A percentile compares a stretch with the other conserved stretches of the same genome.
Evolutionary conservation across 2,888 invertebrate genomes (phyloP).

Genomic region (Mimas tiliae): DNA sequence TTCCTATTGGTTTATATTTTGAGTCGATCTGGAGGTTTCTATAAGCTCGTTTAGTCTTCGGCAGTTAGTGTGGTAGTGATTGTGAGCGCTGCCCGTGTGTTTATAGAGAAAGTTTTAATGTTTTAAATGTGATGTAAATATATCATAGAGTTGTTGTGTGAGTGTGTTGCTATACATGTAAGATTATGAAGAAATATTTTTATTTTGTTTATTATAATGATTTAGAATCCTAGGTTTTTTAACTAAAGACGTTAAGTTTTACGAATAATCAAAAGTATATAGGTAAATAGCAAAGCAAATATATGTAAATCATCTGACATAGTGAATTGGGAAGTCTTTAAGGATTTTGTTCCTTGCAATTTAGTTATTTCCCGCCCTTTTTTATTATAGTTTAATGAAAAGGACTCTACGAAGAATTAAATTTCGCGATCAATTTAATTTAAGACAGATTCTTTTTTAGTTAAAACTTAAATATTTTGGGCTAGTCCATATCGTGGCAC

Average conservation of each 20-base stretch:
- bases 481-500: too few species aligned
- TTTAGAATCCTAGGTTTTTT: background rate
- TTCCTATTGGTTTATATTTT: too few species aligned
- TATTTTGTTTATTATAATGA: constrained; percentile 5
- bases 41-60: too few species aligned
- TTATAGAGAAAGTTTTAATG: constrained; percentile 14
- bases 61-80: background rate
- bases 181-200: background rate
- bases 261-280: background rate
- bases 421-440: too few species aligned
- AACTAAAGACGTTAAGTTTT: background rate
- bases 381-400: too few species aligned
- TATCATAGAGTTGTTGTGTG: background rate
- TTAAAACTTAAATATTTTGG: too few species aligned
- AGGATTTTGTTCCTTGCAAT: too few species aligned
- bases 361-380: too few species aligned
- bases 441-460: too few species aligned
- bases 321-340: background rate
- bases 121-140: constrained; percentile 13
- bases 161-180: background rate
- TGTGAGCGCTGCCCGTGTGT: constrained; percentile 11
- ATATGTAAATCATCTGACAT: background rate
- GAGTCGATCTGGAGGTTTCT: too few species aligned
- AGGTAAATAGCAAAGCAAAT: background rate
- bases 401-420: too few species aligned